Conservation (phyloP, 2,113 vertebrate species). For the Anoplopoma fimbria region DNA sequence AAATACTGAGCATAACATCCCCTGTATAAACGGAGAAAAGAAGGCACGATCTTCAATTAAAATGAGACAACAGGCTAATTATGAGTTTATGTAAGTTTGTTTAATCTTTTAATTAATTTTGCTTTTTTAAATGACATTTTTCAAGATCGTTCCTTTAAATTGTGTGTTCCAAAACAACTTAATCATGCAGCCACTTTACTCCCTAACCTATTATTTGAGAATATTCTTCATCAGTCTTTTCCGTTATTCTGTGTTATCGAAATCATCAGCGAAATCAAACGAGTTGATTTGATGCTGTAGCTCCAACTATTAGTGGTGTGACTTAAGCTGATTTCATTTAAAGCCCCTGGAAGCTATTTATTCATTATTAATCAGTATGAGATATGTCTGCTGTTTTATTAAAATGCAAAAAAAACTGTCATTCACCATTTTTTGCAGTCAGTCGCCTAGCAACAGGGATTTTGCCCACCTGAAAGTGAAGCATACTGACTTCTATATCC, state of each 20-base stretch:
- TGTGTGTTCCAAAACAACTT: too few species aligned
- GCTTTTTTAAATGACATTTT: too few species aligned
- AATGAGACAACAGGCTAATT: not conserved
- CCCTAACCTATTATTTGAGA: not conserved
- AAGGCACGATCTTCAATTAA: not conserved
- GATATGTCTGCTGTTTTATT: not conserved
- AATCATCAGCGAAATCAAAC: not conserved
- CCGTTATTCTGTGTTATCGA: too few species aligned
- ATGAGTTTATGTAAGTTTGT: not conserved
- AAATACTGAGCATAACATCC: too few species aligned
- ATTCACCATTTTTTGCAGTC: not conserved
- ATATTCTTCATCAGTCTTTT: not conserved
- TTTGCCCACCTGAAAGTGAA: not conserved
- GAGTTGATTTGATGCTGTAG: not conserved
- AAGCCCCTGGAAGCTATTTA: not conserved
- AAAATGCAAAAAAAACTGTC: not conserved
- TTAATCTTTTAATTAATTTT: not conserved
- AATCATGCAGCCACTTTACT: not conserved
- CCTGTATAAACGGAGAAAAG: not conserved
- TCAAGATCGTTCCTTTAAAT: too few species aligned
- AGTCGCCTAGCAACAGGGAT: conserved; percentile 25
- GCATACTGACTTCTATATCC: not conserved
- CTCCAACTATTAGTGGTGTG: not conserved
- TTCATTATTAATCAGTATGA: not conserved
- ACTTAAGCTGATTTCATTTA: not conserved